Percentiles rank a stretch among this genome's conserved stretches.
These are phyloP conservation scores for Propsilocerus akamusi DNA, from an alignment of 1,140 invertebrate species.

Conservation along the genomic window DNA sequence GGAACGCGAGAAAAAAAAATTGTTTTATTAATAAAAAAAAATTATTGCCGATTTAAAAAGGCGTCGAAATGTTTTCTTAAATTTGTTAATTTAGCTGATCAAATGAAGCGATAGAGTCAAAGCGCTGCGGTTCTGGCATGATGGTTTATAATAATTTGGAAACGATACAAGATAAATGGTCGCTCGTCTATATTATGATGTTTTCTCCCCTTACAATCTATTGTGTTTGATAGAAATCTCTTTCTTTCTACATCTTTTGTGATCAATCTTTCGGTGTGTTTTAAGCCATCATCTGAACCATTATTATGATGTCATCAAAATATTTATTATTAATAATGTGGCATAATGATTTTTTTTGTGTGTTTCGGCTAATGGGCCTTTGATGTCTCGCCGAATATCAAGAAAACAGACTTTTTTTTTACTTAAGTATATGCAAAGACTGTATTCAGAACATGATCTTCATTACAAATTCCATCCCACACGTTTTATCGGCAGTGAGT, in stretches of 20 bases:
- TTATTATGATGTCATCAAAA: constrained; percentile 4
- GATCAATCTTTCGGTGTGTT: not conserved
- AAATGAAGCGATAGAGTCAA: not conserved
- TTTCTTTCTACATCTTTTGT: not conserved
- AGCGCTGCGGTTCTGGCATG: not conserved
- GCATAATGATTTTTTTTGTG: not conserved
- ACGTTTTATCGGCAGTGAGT: not conserved
- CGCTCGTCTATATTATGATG: not conserved
- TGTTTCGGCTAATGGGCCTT: not conserved
- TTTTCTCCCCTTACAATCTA: constrained; percentile 1
- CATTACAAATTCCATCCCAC: not conserved
- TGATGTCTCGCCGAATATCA: not conserved
- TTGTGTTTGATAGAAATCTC: not conserved
- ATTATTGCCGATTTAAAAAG: not conserved
- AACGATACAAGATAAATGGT: constrained; percentile 3
- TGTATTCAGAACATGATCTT: not conserved
- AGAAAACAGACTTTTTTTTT: no score
- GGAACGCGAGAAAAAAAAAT: no score
- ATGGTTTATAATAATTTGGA: not conserved
- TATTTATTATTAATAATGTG: constrained; percentile 1
- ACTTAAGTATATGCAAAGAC: not conserved
- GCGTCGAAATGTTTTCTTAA: no score
- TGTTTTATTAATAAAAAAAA: not conserved
- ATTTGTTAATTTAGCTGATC: not conserved
- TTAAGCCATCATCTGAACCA: no score